Base-by-base conservation (phyloP, 2,113 vertebrate species). In the Phaethon lepturus region DNA sequence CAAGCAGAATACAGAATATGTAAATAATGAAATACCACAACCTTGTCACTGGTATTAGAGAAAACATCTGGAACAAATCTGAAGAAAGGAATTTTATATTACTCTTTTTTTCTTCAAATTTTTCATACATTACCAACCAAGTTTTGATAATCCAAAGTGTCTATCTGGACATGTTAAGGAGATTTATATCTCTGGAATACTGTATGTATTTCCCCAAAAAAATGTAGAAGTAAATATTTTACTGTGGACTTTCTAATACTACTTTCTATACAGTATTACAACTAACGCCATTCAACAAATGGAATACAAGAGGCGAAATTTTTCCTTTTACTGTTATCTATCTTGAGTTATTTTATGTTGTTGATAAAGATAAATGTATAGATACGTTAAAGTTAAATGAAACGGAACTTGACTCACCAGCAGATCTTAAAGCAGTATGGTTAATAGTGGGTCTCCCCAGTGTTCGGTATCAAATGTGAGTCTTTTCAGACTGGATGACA, bases 401-500 rank as follows among this genome's bases (percentile, higher is more conserved):
- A 95, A 71, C 2, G 8, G 7, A 28, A 4, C 16, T 52, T 83
- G 9, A 73, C 17, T 24, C 28, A 42, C 16, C 35, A 80, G 28
- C 20, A 66, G 24, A 28, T 60, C 14, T 87, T 73, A 62, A 91
- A 73, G 25, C 33, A 42, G 5, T 29, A 1, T 71, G 13, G 42
- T 77, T 53, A 90, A 8, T 17, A 29, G 11, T 52, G 22, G 28
- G 6, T 71, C 92, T 94, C 28, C 19, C 10, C 12, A 18, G 8
- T 58, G 52, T 72, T 88, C 0, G 1, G 2, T 81, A 47, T 47
- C 9, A 59, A 4, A 0, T 47, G 44, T 40, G 29, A 68, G 23
- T 52, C 49, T 58, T 79, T 85, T 45, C 26, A 60, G 9, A n/a
- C 40, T 86, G 53, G 13, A 31, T 91, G 4, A 28, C 33, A 74